A percentile compares a stretch with the other conserved stretches of the same genome.
Conservation (phyloP, 2,888 invertebrate species). For the Argyresthia goedartella region DNA sequence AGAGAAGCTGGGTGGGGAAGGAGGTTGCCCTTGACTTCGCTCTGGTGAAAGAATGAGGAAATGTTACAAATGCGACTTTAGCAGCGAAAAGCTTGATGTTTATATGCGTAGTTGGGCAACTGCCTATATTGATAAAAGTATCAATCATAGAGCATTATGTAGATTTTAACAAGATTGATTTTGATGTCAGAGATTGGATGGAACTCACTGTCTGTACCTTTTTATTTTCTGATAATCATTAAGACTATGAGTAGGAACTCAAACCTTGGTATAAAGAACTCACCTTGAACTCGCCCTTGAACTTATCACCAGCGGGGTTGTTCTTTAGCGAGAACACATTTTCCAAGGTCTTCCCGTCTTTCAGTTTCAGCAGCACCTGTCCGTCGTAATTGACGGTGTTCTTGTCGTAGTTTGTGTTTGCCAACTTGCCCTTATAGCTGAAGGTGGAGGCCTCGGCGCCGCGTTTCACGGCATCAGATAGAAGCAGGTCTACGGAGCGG, state of each 20-base stretch:
- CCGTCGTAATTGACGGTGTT: slow-evolving; percentile 38
- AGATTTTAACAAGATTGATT: no score
- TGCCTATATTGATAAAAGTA: no score
- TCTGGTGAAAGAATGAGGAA: slow-evolving; percentile 20
- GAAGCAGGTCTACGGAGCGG: slow-evolving; percentile 30
- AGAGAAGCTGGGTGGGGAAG: slow-evolving; percentile 38
- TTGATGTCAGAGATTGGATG: no score
- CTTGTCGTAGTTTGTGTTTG: slow-evolving; percentile 37
- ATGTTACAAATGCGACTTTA: background rate
- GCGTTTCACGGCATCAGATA: slow-evolving; percentile 45
- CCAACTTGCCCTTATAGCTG: slow-evolving; percentile 38
- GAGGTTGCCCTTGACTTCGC: slow-evolving; percentile 39
- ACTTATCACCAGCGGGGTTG: slow-evolving; percentile 33
- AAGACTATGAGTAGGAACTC: no score
- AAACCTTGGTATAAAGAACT: no score
- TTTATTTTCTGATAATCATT: no score
- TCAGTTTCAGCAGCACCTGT: slow-evolving; percentile 37
- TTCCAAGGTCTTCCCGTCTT: slow-evolving; percentile 40
- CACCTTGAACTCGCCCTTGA: slow-evolving; percentile 46
- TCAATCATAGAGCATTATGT: no score
- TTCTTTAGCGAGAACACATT: slow-evolving; percentile 38
- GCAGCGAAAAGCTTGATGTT: no score
- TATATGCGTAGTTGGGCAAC: no score
- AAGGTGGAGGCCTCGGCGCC: slow-evolving; percentile 43
- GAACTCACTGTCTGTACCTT: no score